These are phyloP conservation scores for Drosophila ohnishii DNA, from an alignment of 1,140 invertebrate species.

Conservation along the genomic window DNA sequence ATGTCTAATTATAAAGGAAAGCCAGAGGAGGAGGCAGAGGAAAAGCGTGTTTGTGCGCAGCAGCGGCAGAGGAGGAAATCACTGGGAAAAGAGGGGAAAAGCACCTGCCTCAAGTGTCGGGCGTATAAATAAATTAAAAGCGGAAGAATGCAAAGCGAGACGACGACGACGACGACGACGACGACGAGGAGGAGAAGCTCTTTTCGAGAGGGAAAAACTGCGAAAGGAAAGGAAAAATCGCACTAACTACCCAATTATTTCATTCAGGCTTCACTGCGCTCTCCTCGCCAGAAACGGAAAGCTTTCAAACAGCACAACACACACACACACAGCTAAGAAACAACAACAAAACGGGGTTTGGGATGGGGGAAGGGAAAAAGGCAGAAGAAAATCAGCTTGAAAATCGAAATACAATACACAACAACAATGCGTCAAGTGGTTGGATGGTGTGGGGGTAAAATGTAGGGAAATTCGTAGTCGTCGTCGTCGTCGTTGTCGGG, in stretches of 20 bases:
- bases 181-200: conserved; percentile 13
- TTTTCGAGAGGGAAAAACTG: conserved; percentile 28
- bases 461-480: neutral
- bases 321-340: conserved; percentile 7
- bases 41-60: conserved; percentile 49
- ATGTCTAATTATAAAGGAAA: conserved; percentile 59
- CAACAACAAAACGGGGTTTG: too few species aligned
- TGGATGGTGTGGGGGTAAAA: neutral
- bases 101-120: conserved; percentile 46
- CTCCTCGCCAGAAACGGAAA: conserved; percentile 38
- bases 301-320: conserved; percentile 30
- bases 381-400: conserved; percentile 47
- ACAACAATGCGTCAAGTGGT: conserved; percentile 41
- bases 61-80: conserved; percentile 16
- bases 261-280: conserved; percentile 79
- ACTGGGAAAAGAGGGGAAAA: conserved; percentile 16
- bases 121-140: conserved; percentile 70
- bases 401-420: conserved; percentile 62
- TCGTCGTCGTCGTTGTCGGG: neutral
- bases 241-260: conserved; percentile 83
- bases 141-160: conserved; percentile 48
- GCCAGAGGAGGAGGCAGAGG: conserved; percentile 8
- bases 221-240: conserved; percentile 51
- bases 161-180: neutral
- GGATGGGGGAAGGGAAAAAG: neutral